Base-by-base conservation (phyloP, 2,888 invertebrate genomes). In the Rugalucina vietnamica region DNA sequence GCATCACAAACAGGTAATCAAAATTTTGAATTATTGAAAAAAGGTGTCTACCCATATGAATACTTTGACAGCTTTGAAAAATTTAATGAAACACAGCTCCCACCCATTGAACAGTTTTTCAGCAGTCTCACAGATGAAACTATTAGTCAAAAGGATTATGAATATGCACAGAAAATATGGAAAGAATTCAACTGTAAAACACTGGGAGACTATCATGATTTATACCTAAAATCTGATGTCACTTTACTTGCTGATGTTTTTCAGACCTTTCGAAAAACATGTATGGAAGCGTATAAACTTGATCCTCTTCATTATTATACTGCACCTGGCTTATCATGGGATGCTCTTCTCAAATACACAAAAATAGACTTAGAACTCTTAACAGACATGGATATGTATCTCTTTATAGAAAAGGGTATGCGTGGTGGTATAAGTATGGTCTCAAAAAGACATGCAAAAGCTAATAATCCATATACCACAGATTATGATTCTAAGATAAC, bases 191-290 rank as follows among this genome's bases (percentile, higher is more conserved):
- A 86, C 21, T 78, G 84, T 21, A 82, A 79, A 32, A 88, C 87
- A n/a, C 79, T 92, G 10, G 89, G 91, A 8, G 89, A 92, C 29
- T 70, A 70, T 70, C 70, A 70, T 70, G 70, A 74, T 18, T 69
- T 75, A 37, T 84, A 81, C 54, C 91, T 90, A 39, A 87, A 88
- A 82, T 90, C 90, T 34, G 92, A 93, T 88, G 89, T 92, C 0
- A 80, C 90, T 18, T 81, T 91, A 24, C 88, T 93, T 50, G 91
- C 92, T 32, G 91, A 94, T 89, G 88, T 93, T 29, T 93, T 94
- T 86, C 91, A 94, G 82, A 91, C 81, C 32, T 94, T 93, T 79
- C 86, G 92, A 86, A 82, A 90, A 70, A 87, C 92, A 21, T 88
- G 89, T 81, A 78, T 73, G 50, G 60, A 74, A 32, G 34, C 60